These are phyloP conservation scores for Salticus scenicus DNA, from an alignment of 2,888 invertebrate species.

Conservation along the genomic window DNA sequence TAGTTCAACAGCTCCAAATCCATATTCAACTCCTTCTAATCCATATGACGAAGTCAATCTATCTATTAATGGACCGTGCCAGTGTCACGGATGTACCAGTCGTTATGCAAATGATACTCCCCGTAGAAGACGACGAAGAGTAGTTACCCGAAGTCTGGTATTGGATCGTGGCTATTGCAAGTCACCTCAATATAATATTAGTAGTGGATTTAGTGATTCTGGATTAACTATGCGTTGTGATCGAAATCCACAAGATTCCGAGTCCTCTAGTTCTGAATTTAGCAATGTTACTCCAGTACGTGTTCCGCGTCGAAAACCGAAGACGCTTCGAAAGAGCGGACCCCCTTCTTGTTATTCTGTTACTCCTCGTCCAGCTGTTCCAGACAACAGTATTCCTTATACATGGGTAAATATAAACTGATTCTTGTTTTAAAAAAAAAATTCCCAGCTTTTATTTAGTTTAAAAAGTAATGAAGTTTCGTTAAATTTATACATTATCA, in stretches of 20 bases:
- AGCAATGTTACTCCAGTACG: slow-evolving; percentile 10
- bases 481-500: no score
- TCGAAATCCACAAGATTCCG: slow-evolving; percentile 17
- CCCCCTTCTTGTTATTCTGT: slow-evolving; percentile 22
- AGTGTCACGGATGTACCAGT: slow-evolving; percentile 19
- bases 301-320: slow-evolving; percentile 40
- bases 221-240: slow-evolving; percentile 12
- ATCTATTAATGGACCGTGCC: slow-evolving; percentile 6
- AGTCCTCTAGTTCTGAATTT: slow-evolving; percentile 43
- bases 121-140: slow-evolving; percentile 22
- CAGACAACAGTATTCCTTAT: slow-evolving; percentile 13
- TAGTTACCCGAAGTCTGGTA: slow-evolving; percentile 31
- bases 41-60: not conserved
- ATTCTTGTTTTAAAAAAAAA: no score
- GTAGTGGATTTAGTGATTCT: slow-evolving; percentile 37
- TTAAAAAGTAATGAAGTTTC: no score
- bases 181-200: not conserved
- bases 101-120: not conserved
- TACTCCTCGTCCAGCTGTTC: slow-evolving; percentile 18
- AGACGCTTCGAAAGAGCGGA: slow-evolving; percentile 15
- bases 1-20: not conserved
- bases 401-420: slow-evolving; percentile 51
- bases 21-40: not conserved
- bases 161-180: slow-evolving; percentile 4
- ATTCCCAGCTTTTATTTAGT: no score